Evolutionary conservation across 1,140 invertebrate species (phyloP), one percentile per base, ranked within the genome.

Genomic region (Anthonomus grandis): DNA sequence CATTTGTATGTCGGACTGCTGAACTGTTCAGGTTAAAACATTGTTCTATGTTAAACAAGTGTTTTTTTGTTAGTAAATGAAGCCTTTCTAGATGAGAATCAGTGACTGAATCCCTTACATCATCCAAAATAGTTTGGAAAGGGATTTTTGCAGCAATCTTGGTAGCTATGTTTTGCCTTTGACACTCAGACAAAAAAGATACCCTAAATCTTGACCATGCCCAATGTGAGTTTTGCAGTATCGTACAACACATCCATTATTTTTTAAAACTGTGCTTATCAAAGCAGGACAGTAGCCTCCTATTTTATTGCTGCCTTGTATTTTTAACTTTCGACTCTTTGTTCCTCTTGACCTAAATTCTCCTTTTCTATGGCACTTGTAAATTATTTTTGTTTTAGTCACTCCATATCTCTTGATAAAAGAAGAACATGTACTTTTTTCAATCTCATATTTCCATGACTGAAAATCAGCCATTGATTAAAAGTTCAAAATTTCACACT

Each of bases 271-370:
- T 23, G 57, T 39, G 15, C 19, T 51, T 15, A 57, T 60, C 13
- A 13, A 13, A n/a, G 44, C 59, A 19, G 53, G 54, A 37, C 54
- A 60, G 24, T 46, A 60, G 15, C 13, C 54, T 50, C 51, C 39
- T 8, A 60, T 60, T 45, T 60, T 60, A 12, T 52, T 50, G 22
- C 36, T 57, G 10, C 51, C 51, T 41, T 55, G 51, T n/a, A n/a
- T n/a, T n/a, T n/a, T n/a, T n/a, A n/a, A n/a, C n/a, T n/a, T n/a
- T n/a, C n/a, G n/a, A n/a, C n/a, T n/a, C n/a, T n/a, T n/a, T n/a
- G n/a, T n/a, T n/a, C n/a, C n/a, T n/a, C n/a, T n/a, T n/a, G n/a
- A n/a, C 24, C 24, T 48, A n/a, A 27, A 4, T 48, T 48, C 21
- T 48, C 13, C 5, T 27, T 48, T n/a, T n/a, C n/a, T n/a, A n/a